Percentiles rank a stretch among this genome's conserved stretches.
These are phyloP conservation scores for Zelleria hepariella DNA, from an alignment of 2,888 invertebrate genomes.

Conservation along the genomic window DNA sequence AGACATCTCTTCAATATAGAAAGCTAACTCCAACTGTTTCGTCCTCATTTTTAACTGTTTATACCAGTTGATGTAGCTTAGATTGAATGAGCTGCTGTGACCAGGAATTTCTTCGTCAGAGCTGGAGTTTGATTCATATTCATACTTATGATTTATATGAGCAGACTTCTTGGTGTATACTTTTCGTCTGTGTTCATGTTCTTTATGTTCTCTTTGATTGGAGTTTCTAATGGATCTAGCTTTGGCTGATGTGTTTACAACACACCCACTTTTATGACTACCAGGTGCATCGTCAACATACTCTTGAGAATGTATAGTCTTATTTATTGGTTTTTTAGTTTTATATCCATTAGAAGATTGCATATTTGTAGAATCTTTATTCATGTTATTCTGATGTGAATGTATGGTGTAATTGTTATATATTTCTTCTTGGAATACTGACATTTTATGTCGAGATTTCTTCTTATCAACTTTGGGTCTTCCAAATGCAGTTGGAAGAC, in stretches of 20 bases:
- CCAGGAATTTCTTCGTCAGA: not conserved
- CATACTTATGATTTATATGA: not conserved
- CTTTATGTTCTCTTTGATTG: not conserved
- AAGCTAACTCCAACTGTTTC: constrained; percentile 35
- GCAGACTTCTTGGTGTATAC: not conserved
- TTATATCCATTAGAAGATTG: not conserved
- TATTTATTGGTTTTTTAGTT: not conserved
- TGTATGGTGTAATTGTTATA: not conserved
- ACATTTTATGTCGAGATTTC: not conserved
- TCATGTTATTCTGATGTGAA: not conserved
- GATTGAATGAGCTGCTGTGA: not conserved
- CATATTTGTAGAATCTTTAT: not conserved
- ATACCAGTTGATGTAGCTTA: constrained; percentile 40
- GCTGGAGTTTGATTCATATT: not conserved
- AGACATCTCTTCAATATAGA: constrained; percentile 45
- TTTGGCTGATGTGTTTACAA: not conserved
- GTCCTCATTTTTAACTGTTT: constrained; percentile 36
- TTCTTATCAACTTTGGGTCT: constrained; percentile 7
- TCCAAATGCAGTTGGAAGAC: constrained; percentile 31
- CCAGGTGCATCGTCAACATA: not conserved
- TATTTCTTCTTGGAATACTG: not conserved
- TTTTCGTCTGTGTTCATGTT: not conserved
- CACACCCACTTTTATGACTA: not conserved
- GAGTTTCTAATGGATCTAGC: not conserved
- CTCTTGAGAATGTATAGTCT: not conserved